phyloP scores from a whole-genome alignment of 2,113 vertebrate genomes.

The Nothoprocta perdicaria region DNA sequence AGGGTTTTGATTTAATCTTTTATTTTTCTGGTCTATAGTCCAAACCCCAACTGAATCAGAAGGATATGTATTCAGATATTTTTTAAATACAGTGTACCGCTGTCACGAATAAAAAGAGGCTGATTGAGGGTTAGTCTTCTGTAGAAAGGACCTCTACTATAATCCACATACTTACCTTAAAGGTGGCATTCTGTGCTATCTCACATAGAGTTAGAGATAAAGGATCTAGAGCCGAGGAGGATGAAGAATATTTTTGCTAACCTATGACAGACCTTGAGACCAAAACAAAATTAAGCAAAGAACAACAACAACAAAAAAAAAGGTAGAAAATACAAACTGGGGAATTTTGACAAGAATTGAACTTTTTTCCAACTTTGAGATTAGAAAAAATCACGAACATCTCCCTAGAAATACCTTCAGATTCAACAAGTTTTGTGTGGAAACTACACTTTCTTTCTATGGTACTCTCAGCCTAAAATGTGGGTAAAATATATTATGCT shows the following conservation, averaged over 20 bases:
- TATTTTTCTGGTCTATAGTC: background rate
- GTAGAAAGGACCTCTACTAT: background rate
- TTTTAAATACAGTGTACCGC: background rate
- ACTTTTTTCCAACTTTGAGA: background rate
- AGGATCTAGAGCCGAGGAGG: background rate
- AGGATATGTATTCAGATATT: background rate
- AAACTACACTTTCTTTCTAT: background rate
- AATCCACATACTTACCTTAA: background rate
- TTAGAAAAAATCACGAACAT: background rate
- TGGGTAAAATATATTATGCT: background rate
- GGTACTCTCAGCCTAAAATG: background rate
- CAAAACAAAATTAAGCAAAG: background rate
- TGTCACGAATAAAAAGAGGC: background rate
- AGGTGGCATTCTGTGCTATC: background rate
- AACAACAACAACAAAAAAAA: background rate
- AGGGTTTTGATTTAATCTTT: background rate
- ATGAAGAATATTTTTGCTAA: background rate
- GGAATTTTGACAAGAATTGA: background rate
- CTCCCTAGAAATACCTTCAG: background rate
- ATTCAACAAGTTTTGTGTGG: background rate
- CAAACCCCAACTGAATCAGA: background rate
- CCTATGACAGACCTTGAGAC: background rate
- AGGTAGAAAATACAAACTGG: background rate
- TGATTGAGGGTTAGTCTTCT: accelerated
- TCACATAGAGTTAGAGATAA: background rate